These are phyloP conservation scores for Bufo bufo DNA, from an alignment of 2,113 vertebrate species.

Conservation along the genomic window DNA sequence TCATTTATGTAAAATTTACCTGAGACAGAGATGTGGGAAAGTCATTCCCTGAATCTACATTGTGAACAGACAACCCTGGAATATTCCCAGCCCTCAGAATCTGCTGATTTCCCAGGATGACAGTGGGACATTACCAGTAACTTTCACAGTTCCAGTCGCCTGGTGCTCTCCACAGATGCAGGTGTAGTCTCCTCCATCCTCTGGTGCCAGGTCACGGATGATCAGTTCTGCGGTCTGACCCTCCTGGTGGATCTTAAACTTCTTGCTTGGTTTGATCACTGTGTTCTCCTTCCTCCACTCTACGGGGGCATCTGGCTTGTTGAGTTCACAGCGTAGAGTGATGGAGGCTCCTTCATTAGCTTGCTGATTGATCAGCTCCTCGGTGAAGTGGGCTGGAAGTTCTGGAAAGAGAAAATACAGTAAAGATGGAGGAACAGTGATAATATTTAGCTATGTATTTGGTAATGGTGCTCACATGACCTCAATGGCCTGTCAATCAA, in stretches of 20 bases:
- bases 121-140: constrained; percentile 57
- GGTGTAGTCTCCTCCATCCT: constrained; percentile 62
- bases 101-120: neutral
- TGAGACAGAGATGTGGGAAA: neutral
- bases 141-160: constrained; percentile 53
- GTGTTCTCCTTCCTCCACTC: constrained; percentile 56
- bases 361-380: constrained; percentile 76
- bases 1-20: neutral
- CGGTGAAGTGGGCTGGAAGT: constrained; percentile 79
- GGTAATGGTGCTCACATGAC: too few relatives aligned
- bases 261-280: constrained; percentile 68
- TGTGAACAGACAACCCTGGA: neutral
- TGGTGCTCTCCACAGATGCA: constrained; percentile 59
- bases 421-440: neutral
- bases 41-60: neutral
- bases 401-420: constrained; percentile 67
- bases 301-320: constrained; percentile 76
- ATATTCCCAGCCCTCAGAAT: too few relatives aligned
- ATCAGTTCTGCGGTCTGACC: constrained; percentile 66
- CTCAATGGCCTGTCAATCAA: too few relatives aligned
- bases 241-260: constrained; percentile 72
- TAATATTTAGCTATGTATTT: neutral
- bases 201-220: constrained; percentile 70
- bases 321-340: constrained; percentile 81
- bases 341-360: constrained; percentile 77